Conservation (phyloP, 2,888 invertebrate species). For the Epiblema foenella region DNA sequence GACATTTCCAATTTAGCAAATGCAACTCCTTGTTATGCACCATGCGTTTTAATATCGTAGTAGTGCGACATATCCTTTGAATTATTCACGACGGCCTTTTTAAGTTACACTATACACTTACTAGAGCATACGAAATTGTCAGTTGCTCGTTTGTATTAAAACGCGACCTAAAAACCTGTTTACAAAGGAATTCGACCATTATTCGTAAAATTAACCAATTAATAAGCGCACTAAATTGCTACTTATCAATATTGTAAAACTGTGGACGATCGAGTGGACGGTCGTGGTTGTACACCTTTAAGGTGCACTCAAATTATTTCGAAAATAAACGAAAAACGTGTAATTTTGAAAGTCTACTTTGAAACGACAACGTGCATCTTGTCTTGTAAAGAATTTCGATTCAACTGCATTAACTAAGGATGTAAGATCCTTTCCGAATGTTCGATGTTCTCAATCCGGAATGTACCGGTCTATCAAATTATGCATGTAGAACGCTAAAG, state of each 20-base stretch:
- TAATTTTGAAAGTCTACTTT: too few relatives aligned
- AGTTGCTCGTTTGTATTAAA: constrained; percentile 18
- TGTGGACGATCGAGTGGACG: not conserved
- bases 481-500: too few relatives aligned
- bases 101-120: constrained; percentile 30
- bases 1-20: constrained; percentile 22
- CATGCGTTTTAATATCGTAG: constrained; percentile 43
- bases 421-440: too few relatives aligned
- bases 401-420: too few relatives aligned
- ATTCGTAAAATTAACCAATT: constrained; percentile 16
- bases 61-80: constrained; percentile 28
- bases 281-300: not conserved
- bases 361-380: too few relatives aligned
- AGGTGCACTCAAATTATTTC: not conserved
- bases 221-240: not conserved
- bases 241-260: constrained; percentile 12
- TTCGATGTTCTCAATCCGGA: not conserved
- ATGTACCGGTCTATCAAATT: too few relatives aligned
- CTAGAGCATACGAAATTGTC: constrained; percentile 31
- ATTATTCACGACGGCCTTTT: constrained; percentile 35
- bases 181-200: constrained; percentile 21
- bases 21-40: constrained; percentile 37
- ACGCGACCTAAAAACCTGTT: constrained; percentile 16
- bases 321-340: not conserved
- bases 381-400: too few relatives aligned